Conservation (phyloP, 2,888 invertebrate species). For the Perithous albicinctus region DNA sequence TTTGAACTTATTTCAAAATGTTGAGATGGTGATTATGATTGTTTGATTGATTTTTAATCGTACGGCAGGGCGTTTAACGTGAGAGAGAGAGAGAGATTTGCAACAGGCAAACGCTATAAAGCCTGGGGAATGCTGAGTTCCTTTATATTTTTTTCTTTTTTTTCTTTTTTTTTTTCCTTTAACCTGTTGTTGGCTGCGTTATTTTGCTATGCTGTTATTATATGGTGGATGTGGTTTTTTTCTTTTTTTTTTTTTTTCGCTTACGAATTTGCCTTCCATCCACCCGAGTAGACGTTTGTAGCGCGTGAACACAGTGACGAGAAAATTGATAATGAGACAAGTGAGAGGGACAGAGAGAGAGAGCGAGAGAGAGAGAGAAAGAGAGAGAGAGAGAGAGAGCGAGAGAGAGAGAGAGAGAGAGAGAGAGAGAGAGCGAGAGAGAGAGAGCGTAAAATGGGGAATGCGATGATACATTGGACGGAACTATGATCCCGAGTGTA, state of each 20-base stretch:
- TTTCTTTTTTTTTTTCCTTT: constrained; percentile 7
- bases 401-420: constrained; percentile 20
- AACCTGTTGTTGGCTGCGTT: constrained; percentile 78
- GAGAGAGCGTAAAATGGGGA: constrained; percentile 27
- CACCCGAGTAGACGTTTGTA: constrained; percentile 38
- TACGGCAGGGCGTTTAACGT: constrained; percentile 25
- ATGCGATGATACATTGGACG: neutral
- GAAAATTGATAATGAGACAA: constrained; percentile 8
- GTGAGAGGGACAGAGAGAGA: neutral
- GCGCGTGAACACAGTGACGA: constrained; percentile 5
- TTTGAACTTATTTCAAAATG: constrained; percentile 44
- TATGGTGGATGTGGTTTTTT: constrained; percentile 54
- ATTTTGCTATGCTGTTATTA: constrained; percentile 57
- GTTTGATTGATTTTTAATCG: constrained; percentile 46
- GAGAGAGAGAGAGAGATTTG: constrained; percentile 58
- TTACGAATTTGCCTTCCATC: constrained; percentile 46
- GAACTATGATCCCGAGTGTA: neutral
- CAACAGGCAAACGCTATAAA: constrained; percentile 73
- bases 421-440: constrained; percentile 26
- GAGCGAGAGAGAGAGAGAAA: too few species aligned
- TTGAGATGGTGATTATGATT: constrained; percentile 11
- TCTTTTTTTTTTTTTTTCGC: constrained; percentile 22
- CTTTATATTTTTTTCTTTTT: constrained; percentile 31
- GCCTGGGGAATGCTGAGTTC: constrained; percentile 71
- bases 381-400: constrained; percentile 16